Base-by-base conservation (phyloP, 1,140 invertebrate species). In the Asobara japonica region DNA sequence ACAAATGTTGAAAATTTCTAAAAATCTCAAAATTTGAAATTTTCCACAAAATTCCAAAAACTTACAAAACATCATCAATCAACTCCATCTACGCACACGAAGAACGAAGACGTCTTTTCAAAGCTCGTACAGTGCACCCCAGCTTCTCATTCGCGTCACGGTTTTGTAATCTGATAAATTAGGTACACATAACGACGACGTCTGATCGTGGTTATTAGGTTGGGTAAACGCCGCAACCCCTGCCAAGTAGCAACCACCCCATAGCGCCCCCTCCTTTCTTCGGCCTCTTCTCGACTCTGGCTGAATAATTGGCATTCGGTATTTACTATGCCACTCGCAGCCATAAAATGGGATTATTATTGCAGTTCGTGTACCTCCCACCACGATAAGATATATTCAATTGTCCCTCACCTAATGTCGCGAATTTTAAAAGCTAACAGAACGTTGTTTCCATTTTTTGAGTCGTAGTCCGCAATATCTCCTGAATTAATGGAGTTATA, bases 171-270 rank as follows among this genome's bases (percentile, higher is more conserved):
- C 83, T 81, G 81, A 85, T 85, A 83, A 82, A 85, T 86, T 86
- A 85, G 76, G 80, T 81, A 83, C 81, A 84, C 82, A 84, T 84
- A 86, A 84, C 60, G 29, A 82, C 82, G 80, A 82, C 79, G 84
- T 79, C 81, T 86, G 84, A 86, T 87, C 82, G 83, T 77, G 80
- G 81, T 84, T 86, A 86, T 87, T 86, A 86, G 83, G 82, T 85
- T 85, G 79, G 76, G 76, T 80, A 79, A 78, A 78, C 72, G 77
- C 76, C 78, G 60, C 77, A 77, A 78, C 77, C 79, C 79, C 75
- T 76, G 77, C 76, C 75, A 69, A 67, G 56, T 66, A 56, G 60
- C 30, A 74, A 25, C 65, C 64, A 68, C 74, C 73, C 78, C 73
- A 69, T 80, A 80, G 82, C 67, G 68, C 78, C 73, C 56, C 70